Percentiles rank a stretch among this genome's conserved stretches.
These are phyloP conservation scores for Hippolais icterina DNA, from an alignment of 2,113 vertebrate species.

Conservation along the genomic window DNA sequence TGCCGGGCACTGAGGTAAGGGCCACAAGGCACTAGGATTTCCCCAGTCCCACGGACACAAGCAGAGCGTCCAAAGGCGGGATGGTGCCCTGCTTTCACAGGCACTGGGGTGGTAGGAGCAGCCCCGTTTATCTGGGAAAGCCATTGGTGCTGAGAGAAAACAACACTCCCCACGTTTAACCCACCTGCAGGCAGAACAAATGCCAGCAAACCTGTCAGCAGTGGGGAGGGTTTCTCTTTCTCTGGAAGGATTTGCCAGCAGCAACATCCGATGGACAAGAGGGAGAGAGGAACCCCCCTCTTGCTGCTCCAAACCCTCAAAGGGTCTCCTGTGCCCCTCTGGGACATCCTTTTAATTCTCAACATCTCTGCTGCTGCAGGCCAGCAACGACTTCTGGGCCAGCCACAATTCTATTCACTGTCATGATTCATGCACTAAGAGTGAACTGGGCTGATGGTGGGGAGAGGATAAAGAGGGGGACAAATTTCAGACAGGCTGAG, in stretches of 20 bases:
- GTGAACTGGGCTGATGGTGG: not conserved
- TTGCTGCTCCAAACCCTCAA: not conserved
- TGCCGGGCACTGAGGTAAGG: conserved; percentile 59
- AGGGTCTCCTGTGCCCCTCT: not conserved
- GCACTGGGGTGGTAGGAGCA: not conserved
- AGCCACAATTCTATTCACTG: not conserved
- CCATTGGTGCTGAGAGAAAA: not conserved
- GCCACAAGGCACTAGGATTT: conserved; percentile 63
- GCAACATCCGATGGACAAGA: not conserved
- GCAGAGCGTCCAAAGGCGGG: not conserved
- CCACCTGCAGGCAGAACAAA: not conserved
- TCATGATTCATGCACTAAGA: not conserved
- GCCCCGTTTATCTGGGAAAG: not conserved
- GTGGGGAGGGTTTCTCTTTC: not conserved
- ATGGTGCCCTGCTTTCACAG: conserved; percentile 5
- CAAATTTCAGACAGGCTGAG: not conserved
- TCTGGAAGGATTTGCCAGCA: not conserved
- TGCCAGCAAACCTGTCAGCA: not conserved
- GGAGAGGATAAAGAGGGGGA: not conserved
- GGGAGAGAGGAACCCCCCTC: not conserved
- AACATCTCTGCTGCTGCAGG: not conserved
- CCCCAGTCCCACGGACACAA: conserved; percentile 61
- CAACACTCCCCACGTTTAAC: not conserved
- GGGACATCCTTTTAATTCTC: not conserved
- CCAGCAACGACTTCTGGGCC: not conserved